Evolutionary conservation across 2,888 invertebrate species (phyloP).

Genomic region (Cephus runcator): DNA sequence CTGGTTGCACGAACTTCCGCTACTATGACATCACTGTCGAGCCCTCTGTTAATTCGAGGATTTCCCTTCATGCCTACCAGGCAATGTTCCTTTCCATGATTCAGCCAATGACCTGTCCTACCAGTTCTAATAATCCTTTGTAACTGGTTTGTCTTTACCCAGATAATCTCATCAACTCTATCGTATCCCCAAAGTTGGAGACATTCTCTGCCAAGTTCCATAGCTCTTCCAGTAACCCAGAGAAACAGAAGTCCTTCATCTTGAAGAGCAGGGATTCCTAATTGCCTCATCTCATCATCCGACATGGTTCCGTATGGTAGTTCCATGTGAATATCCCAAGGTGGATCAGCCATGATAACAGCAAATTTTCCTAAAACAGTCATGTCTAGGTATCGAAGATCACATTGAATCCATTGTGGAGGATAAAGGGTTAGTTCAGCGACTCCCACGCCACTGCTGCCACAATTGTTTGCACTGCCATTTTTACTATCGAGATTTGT

Average conservation of each 20-base stretch:
- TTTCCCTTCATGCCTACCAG: constrained; percentile 96
- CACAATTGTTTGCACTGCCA: constrained; percentile 23
- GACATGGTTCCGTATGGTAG: constrained; percentile 98
- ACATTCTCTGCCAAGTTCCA: constrained; percentile 96
- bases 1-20: constrained; percentile 98
- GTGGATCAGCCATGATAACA: constrained; percentile 98
- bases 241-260: constrained; percentile 96
- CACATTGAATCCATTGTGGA: constrained; percentile 98
- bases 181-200: constrained; percentile 97
- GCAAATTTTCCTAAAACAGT: constrained; percentile 95
- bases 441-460: constrained; percentile 64
- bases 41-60: constrained; percentile 89
- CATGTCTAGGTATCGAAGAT: constrained; percentile 91
- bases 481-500: constrained; percentile 36
- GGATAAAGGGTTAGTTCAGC: constrained; percentile 79
- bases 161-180: constrained; percentile 95
- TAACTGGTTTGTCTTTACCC: constrained; percentile 99
- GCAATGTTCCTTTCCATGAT: constrained; percentile 98
- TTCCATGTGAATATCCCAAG: constrained; percentile 99
- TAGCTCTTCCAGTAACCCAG: constrained; percentile 97
- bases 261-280: constrained; percentile 93
- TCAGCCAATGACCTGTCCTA: constrained; percentile 97
- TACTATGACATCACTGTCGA: constrained; percentile 98
- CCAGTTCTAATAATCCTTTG: constrained; percentile 97
- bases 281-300: constrained; percentile 96